phyloP scores from a whole-genome alignment of 1,140 invertebrate genomes.

The Rhagoletis zephyria region DNA sequence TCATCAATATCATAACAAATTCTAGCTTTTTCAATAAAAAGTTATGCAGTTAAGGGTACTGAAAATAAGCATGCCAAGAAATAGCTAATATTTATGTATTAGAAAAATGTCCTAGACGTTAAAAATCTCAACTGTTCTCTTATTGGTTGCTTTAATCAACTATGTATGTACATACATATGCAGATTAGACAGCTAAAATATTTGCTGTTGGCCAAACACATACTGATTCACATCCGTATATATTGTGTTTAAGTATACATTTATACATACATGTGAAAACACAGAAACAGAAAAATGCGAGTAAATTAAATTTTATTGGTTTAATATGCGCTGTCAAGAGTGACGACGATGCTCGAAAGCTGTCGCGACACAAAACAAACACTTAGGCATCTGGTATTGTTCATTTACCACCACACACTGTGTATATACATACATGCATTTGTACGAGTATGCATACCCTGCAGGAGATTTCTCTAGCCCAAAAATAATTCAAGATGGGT shows the following conservation, averaged over 20 bases:
- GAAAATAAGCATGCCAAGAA: too few species aligned
- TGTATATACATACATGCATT: too few species aligned
- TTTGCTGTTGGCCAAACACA: neutral
- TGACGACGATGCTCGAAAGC: neutral
- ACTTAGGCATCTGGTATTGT: neutral
- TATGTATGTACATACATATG: neutral
- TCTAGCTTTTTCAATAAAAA: too few species aligned
- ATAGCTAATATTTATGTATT: neutral
- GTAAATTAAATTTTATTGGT: conserved; percentile 50
- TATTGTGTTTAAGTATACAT: neutral
- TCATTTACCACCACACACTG: neutral
- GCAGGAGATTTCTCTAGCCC: too few species aligned
- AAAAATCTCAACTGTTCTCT: neutral
- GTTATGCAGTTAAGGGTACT: too few species aligned
- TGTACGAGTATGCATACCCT: too few species aligned
- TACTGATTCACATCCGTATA: neutral
- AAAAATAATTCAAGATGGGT: too few species aligned
- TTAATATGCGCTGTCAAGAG: neutral
- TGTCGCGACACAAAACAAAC: conserved; percentile 42
- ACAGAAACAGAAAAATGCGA: conserved; percentile 13
- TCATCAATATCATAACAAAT: too few species aligned
- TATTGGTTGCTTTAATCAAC: neutral
- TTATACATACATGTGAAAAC: neutral
- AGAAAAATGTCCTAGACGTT: neutral
- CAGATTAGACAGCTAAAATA: conserved; percentile 1